Base-by-base conservation (phyloP, 2,797 vertebrate genomes). In the Manis crassicaudata region DNA sequence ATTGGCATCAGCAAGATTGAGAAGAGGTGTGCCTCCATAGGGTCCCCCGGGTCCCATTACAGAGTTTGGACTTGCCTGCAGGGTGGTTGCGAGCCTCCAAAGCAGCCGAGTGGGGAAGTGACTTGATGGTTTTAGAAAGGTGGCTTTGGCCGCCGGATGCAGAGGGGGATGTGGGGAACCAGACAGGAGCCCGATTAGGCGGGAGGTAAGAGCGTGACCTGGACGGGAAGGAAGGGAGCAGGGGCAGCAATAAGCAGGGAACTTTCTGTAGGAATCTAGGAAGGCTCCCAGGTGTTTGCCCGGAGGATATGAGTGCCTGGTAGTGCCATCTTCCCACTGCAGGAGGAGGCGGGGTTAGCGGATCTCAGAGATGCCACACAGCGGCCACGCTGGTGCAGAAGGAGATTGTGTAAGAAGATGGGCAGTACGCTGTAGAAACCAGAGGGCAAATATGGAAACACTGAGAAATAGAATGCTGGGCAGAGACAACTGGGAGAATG, bases 141-240 rank as follows among this genome's bases (percentile, higher is more conserved):
- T 32, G 2, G 2, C 50, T 50, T 11, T 52, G 35, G 54, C 46
- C 83, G 35, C 18, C 32, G 16, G 20, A 17, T 7, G 60, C 40
- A 50, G 21, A 58, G 37, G n/a, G 25, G 29, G 27, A 43, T 1
- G 4, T 20, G 7, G 75, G 46, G 60, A 63, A 20, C 29, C 14
- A 90, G 65, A 32, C 0, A 1, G 35, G 56, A 60, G 72, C 40
- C 10, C 7, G 25, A 0, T 52, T 7, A 40, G 79, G 43, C 18
- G 35, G 46, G 80, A 56, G 11, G n/a, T 54, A 2, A 7, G 0
- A 1, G 56, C n/a, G 32, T 20, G 12, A 6, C 23, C 4, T 18
- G 32, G 7, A 3, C 14, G 17, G 12, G 58, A 68, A n/a, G 23
- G 35, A 13, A 62, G 73, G n/a, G 25, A 5, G 12, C 3, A 0